Base-by-base conservation (phyloP, 1,140 invertebrate species). In the Colletes gigas region DNA sequence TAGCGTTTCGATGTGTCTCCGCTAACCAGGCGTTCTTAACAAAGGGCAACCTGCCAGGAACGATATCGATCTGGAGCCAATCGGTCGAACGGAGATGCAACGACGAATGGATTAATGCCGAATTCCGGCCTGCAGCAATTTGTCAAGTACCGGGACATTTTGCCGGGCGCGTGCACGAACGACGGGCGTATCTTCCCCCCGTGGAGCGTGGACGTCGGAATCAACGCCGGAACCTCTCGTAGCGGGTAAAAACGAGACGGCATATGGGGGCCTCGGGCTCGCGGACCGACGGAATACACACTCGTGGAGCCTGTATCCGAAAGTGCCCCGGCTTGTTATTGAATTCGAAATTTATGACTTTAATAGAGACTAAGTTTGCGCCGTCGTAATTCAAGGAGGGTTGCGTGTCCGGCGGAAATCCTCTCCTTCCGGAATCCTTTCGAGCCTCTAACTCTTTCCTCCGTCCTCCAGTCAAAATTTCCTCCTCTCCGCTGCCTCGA, bases 341-440 rank as follows among this genome's bases (percentile, higher is more conserved):
- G 89, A 90, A 90, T 89, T 84, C 60, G 59, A 88, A 91, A 91
- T 91, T 91, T 91, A 91, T 89, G 85, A 84, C 88, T 90, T 89
- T 91, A 91, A 91, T 91, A 91, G 90, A 88, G 88, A 87, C 88
- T 89, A 84, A 89, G 86, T 85, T 85, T 84, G 75, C 77, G 59
- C 79, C 85, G 87, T 91, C 89, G 78, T 91, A 91, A 91, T 89
- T 91, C 90, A 90, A 78, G 83, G 81, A 67, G 76, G 87, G 84
- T 87, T 87, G 90, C 90, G 83, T 90, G 89, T 88, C 89, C 88
- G 71, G 86, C 75, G 82, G 84, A 47, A 55, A 76, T 73, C 68
- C 52, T 50, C 72, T 30, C 66, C 54, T 65, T 19, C 19, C 55
- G 17, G 17, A 14, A 41, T 8, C 14, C 39, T 47, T 65, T n/a